These are phyloP conservation scores for Berghia stephanieae DNA, from an alignment of 1,140 invertebrate genomes.

Conservation along the genomic window DNA sequence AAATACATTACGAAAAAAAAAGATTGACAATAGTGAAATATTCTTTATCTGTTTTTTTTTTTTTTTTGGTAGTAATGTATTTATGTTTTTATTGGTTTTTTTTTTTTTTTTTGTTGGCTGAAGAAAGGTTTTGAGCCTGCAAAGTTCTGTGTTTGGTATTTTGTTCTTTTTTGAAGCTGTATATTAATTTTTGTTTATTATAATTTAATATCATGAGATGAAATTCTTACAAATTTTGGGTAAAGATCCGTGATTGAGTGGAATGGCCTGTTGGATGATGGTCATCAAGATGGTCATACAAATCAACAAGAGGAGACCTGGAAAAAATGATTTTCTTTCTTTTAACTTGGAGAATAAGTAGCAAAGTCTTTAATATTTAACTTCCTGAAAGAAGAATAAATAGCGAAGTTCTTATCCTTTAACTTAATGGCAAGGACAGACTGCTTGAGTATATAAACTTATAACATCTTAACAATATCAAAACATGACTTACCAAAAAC, in stretches of 20 bases:
- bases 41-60: too few relatives aligned
- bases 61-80: too few relatives aligned
- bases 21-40: too few relatives aligned
- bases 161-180: too few relatives aligned
- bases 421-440: neutral
- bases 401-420: neutral
- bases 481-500: constrained; percentile 31
- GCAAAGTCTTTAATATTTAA: neutral
- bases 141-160: too few relatives aligned
- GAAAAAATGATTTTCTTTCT: neutral
- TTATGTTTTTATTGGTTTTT: too few relatives aligned
- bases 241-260: constrained; percentile 36
- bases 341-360: neutral
- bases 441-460: neutral
- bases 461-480: neutral
- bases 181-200: neutral
- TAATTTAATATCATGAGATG: neutral
- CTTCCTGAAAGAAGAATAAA: neutral
- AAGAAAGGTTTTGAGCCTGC: too few relatives aligned
- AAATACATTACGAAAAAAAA: too few relatives aligned
- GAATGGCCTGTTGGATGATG: constrained; percentile 38
- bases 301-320: constrained; percentile 39
- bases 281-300: constrained; percentile 32
- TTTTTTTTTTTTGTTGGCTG: too few relatives aligned
- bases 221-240: constrained; percentile 40